Percentiles rank a stretch among this genome's conserved stretches.
These are phyloP conservation scores for Gibbula magus DNA, from an alignment of 2,888 invertebrate genomes.

Conservation along the genomic window DNA sequence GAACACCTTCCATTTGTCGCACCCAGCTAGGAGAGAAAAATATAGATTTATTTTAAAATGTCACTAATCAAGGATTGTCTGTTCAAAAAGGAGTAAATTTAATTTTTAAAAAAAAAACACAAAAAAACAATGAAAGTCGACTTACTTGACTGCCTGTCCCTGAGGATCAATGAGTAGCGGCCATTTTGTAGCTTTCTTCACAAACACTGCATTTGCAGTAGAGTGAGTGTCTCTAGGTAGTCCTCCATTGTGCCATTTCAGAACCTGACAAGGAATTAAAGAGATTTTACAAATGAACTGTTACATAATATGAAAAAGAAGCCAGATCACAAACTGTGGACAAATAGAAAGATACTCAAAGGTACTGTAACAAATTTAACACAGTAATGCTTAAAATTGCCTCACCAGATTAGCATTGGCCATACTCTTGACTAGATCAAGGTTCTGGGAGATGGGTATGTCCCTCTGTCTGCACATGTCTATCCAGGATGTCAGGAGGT, in stretches of 20 bases:
- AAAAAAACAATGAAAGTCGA: background rate
- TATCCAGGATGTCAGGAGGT: slow-evolving; percentile 62
- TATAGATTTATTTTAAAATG: background rate
- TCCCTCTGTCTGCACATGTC: slow-evolving; percentile 53
- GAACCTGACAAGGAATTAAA: slow-evolving; percentile 46
- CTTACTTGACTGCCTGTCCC: slow-evolving; percentile 72
- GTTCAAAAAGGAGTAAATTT: too few relatives aligned
- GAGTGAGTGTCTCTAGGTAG: slow-evolving; percentile 72
- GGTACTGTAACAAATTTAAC: background rate
- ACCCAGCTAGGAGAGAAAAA: slow-evolving; percentile 67
- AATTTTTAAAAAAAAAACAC: too few relatives aligned
- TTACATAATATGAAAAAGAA: too few relatives aligned
- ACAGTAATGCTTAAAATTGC: background rate
- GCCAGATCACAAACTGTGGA: too few relatives aligned
- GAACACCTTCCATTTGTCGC: slow-evolving; percentile 66
- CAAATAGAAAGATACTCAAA: background rate
- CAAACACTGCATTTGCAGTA: slow-evolving; percentile 73
- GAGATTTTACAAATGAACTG: background rate
- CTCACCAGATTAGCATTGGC: slow-evolving; percentile 69
- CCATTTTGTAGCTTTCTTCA: slow-evolving; percentile 73
- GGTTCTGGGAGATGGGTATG: slow-evolving; percentile 68
- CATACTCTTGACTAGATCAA: slow-evolving; percentile 67
- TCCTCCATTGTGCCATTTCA: slow-evolving; percentile 74
- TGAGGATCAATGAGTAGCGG: slow-evolving; percentile 75
- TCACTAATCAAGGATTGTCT: too few relatives aligned